Conservation (phyloP, 64 coral and sea anemone genomes). For the Anthopleura sola region DNA sequence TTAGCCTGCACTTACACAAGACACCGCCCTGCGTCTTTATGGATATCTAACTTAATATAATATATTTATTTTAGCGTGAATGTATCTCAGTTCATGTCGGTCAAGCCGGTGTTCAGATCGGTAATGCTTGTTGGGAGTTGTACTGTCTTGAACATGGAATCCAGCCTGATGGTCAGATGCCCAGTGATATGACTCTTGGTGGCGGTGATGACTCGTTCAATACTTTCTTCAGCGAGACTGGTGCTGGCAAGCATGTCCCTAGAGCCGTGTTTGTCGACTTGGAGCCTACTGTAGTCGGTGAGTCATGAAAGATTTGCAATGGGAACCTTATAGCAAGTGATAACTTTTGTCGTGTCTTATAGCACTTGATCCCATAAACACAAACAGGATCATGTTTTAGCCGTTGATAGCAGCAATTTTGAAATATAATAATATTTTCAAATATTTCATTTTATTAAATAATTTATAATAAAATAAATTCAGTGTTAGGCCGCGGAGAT, state of each 20-base stretch:
- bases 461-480: neutral
- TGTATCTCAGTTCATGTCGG: constrained; percentile 13
- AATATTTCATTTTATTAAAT: neutral
- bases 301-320: neutral
- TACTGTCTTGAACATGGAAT: constrained; percentile 27
- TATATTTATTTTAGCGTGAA: neutral
- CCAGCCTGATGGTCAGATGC: constrained; percentile 28
- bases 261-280: constrained; percentile 22
- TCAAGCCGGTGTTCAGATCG: constrained; percentile 17
- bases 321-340: too few species aligned
- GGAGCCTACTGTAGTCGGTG: constrained; percentile 7
- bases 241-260: constrained; percentile 19
- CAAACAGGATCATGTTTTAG: neutral
- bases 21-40: neutral
- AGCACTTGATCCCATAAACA: neutral
- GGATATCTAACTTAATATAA: neutral
- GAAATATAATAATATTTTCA: too few species aligned
- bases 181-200: constrained; percentile 11
- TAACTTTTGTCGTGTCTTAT: too few species aligned
- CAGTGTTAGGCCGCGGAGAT: neutral
- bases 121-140: constrained; percentile 20
- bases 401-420: neutral
- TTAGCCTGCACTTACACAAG: neutral
- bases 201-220: constrained; percentile 21
- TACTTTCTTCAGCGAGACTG: constrained; percentile 28